A percentile compares a stretch with the other conserved stretches of the same genome.
phyloP scores from a whole-genome alignment of 2,888 invertebrate species.

The Panzeria rudis region DNA sequence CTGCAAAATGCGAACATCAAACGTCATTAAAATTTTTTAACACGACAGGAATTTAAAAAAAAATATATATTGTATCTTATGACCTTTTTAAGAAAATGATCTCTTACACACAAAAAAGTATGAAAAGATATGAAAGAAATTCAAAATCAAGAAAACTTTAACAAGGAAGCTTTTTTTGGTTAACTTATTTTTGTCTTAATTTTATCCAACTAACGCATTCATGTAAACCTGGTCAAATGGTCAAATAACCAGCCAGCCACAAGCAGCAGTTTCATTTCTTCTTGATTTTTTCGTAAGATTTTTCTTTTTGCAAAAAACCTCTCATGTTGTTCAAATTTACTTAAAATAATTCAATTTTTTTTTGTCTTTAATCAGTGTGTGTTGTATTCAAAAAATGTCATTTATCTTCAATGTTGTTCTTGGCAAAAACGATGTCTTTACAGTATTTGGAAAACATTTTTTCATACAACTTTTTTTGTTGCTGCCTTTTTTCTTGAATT shows the following conservation, averaged over 20 bases:
- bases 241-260: constrained; percentile 50
- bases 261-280: constrained; percentile 33
- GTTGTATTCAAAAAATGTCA: constrained; percentile 61
- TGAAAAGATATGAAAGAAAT: constrained; percentile 18
- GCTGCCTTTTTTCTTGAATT: constrained; percentile 5
- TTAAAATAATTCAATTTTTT: constrained; percentile 34
- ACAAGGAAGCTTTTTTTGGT: constrained; percentile 39
- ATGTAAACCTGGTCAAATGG: constrained; percentile 68
- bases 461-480: constrained; percentile 10
- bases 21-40: constrained; percentile 62
- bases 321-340: constrained; percentile 61
- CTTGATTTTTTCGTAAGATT: constrained; percentile 17
- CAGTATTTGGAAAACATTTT: constrained; percentile 55
- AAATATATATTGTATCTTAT: constrained; percentile 40
- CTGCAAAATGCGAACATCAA: constrained; percentile 8
- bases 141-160: constrained; percentile 41
- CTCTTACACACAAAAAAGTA: constrained; percentile 25
- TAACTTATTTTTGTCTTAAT: neutral
- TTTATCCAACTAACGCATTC: constrained; percentile 57
- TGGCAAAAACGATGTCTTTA: constrained; percentile 31
- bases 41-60: constrained; percentile 18
- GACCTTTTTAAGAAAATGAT: constrained; percentile 62
- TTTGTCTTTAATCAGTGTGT: constrained; percentile 59
- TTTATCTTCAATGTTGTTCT: constrained; percentile 63
- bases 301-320: constrained; percentile 9